Base-by-base conservation (phyloP, 2,113 vertebrate genomes). In the Colius striatus region DNA sequence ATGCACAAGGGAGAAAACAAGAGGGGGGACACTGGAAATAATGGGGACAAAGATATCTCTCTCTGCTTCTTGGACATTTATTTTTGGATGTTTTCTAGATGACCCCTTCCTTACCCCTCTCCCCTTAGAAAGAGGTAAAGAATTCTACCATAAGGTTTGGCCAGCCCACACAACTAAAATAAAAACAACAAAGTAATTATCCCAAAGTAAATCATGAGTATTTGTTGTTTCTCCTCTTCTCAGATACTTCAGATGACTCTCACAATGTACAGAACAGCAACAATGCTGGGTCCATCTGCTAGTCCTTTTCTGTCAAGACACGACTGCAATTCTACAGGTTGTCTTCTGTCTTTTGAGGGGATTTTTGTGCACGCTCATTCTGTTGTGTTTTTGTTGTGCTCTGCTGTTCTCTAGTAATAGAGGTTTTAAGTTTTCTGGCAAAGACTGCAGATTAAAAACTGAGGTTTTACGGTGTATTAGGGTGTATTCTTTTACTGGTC, bases 361-460 rank as follows among this genome's bases (percentile, higher is more conserved):
- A 36, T 23, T 90, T 67, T 34, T 26, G 13, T 4, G 11, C 60
- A 10, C 32, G 17, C 34, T 83, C 57, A 14, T 27, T 72, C 30
- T 47, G 20, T 4, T 62, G 17, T 3, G 4, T 23, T 9, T 1
- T 79, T 0, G 2, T 8, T 77, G 51, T 2, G 0, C 20, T 82
- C 62, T 54, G 27, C 41, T 70, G 32, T 21, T 34, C 68, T 71
- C 38, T n/a, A 62, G 32, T 32, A 74, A 77, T 0, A 74, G 20
- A 66, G 13, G 10, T 30, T 93, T 77, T 36, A 65, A 61, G 25
- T 47, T 77, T 2, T 5, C 8, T 68, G 71, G 41, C 23, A 77
- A 93, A 67, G 30, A 47, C 16, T 67, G 16, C 2, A 63, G 43
- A 63, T 51, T 63, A 92, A 81, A 86, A 86, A 67, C 4, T 5